These are phyloP conservation scores for Hydrophis major DNA, from an alignment of 2,797 vertebrate species.

Conservation along the genomic window DNA sequence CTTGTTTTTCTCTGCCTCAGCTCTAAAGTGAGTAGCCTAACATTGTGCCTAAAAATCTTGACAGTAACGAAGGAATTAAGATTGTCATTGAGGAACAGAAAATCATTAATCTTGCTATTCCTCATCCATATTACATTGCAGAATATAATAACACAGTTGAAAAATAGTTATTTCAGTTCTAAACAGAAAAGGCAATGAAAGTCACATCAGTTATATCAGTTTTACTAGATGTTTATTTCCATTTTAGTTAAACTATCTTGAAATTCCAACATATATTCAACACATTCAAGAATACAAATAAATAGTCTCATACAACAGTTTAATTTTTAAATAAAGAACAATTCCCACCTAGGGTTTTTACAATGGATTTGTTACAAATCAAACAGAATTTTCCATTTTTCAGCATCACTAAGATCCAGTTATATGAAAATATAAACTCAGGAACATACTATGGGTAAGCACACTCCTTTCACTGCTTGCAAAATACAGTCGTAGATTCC, in stretches of 20 bases:
- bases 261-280: constrained; percentile 56
- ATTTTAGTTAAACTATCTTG: constrained; percentile 25
- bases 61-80: neutral
- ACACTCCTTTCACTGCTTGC: neutral
- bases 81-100: neutral
- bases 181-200: constrained; percentile 35
- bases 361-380: constrained; percentile 50
- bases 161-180: neutral
- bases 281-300: constrained; percentile 64
- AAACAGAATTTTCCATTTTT: constrained; percentile 26
- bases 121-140: neutral
- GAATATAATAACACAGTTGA: neutral
- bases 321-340: constrained; percentile 41
- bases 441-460: neutral
- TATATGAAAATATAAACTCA: constrained; percentile 39
- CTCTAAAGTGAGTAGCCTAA: neutral
- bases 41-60: neutral
- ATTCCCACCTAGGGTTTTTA: constrained; percentile 8
- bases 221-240: constrained; percentile 50
- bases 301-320: constrained; percentile 60
- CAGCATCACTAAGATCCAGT: constrained; percentile 59
- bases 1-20: neutral
- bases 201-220: constrained; percentile 52
- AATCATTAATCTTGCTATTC: neutral
- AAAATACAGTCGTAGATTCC: neutral